Conservation (phyloP, 2,888 invertebrate species). For the Mimachlamys varia region DNA sequence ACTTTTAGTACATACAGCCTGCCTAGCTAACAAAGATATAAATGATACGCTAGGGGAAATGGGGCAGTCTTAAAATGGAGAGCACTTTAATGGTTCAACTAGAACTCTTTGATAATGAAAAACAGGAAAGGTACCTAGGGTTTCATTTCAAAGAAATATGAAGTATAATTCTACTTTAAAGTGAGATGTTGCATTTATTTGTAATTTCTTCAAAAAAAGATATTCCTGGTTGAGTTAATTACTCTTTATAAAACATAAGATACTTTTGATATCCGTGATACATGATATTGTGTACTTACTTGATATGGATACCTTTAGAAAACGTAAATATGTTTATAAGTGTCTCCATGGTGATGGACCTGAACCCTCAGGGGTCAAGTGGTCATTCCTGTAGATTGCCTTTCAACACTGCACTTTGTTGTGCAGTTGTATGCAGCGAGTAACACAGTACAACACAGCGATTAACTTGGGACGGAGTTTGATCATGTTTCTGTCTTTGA, state of each 20-base stretch:
- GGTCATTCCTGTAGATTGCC: neutral
- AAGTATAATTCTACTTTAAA: neutral
- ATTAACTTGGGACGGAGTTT: neutral
- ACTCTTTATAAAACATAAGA: no score
- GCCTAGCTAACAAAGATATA: neutral
- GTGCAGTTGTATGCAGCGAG: neutral
- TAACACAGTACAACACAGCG: neutral
- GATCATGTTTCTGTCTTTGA: neutral
- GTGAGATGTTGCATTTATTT: neutral
- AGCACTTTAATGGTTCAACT: neutral
- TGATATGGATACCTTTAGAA: neutral
- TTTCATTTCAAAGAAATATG: neutral
- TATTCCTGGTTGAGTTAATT: no score
- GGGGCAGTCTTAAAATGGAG: neutral
- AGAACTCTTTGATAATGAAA: constrained; percentile 5
- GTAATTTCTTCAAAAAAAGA: neutral
- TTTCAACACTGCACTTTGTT: constrained; percentile 25
- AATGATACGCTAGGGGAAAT: neutral
- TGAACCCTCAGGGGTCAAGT: neutral
- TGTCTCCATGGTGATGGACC: neutral
- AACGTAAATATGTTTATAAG: neutral
- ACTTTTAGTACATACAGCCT: neutral
- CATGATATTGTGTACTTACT: neutral
- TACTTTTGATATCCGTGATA: neutral
- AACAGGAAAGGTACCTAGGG: constrained; percentile 7